Conservation (phyloP, 1,140 invertebrate genomes). For the Homarus americanus region DNA sequence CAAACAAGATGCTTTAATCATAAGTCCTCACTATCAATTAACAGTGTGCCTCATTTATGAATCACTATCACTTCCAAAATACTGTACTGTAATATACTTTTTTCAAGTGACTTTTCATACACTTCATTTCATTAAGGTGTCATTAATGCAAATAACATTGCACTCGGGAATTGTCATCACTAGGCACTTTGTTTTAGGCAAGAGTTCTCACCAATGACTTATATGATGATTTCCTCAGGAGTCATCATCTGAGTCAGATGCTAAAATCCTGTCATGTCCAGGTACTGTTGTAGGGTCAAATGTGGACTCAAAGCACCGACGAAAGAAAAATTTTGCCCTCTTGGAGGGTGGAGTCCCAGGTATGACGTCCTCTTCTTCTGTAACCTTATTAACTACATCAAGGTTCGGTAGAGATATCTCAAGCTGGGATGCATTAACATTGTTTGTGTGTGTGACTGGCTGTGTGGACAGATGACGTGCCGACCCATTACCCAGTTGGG, state of each 20-base stretch:
- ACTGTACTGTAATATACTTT: too few relatives aligned
- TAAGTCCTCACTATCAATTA: not conserved
- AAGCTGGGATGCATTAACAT: slow-evolving; percentile 76
- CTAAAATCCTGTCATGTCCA: slow-evolving; percentile 44
- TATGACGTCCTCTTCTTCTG: slow-evolving; percentile 77
- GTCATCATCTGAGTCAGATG: slow-evolving; percentile 80
- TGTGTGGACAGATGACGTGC: not conserved
- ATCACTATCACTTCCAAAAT: not conserved
- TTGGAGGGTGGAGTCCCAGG: slow-evolving; percentile 52
- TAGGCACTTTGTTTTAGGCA: too few relatives aligned
- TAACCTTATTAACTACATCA: slow-evolving; percentile 75
- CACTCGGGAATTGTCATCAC: not conserved
- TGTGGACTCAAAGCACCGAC: slow-evolving; percentile 85
- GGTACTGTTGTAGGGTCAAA: slow-evolving; percentile 79
- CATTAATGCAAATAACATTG: not conserved
- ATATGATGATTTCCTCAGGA: not conserved
- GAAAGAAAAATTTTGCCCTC: slow-evolving; percentile 78
- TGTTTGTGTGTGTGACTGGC: not conserved
- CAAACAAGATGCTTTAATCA: not conserved
- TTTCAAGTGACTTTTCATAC: too few relatives aligned
- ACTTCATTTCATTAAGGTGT: not conserved
- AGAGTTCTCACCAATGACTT: too few relatives aligned
- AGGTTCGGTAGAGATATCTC: slow-evolving; percentile 80
- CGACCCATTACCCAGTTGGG: not conserved
- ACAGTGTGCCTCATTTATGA: not conserved